Evolutionary conservation across 1,140 invertebrate species (phyloP), one percentile per base, ranked within the genome.

Genomic region (Caenorhabditis tropicalis): DNA sequence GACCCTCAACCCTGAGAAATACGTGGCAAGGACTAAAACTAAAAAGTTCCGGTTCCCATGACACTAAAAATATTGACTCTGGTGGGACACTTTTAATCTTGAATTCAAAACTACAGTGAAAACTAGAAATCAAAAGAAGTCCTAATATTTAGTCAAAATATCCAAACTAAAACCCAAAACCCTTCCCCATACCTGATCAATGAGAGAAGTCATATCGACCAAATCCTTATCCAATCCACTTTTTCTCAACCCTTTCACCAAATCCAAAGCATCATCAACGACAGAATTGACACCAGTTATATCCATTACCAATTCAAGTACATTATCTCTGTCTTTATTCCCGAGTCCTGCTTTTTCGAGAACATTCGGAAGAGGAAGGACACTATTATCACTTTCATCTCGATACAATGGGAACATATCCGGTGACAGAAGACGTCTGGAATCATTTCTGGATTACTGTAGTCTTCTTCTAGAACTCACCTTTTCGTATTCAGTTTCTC

Each of bases 301-400:
- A 56, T 87, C 85, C 86, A 87, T 87, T 2, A 87, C 70, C 3
- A 87, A 56, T 33, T 86, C 86, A 33, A 87, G 29, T 27, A 87
- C 51, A 58, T 51, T 65, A 36, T 87, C 58, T 43, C 84, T 51
- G 33, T 87, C 86, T 12, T 53, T 70, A 0, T 60, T 51, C 19
- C 31, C 31, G 15, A 87, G 9, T 83, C 86, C 86, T 43, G 53
- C 39, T 4, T 84, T 79, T 46, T 87, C 82, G 39, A 87, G 56
- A 31, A 84, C 51, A 24, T 87, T 81, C 49, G 86, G 86, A 46
- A 87, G 33, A 10, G 86, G 85, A 5, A 87, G 81, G 27, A 87
- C 83, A 79, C 82, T 82, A 29, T 80, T 79, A 6, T 46, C 31
- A 27, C 86, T 48, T 7, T 86, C 80, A 80, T 87, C 86, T 9